phyloP scores from a whole-genome alignment of 2,113 vertebrate genomes.

The Anguilla japonica region DNA sequence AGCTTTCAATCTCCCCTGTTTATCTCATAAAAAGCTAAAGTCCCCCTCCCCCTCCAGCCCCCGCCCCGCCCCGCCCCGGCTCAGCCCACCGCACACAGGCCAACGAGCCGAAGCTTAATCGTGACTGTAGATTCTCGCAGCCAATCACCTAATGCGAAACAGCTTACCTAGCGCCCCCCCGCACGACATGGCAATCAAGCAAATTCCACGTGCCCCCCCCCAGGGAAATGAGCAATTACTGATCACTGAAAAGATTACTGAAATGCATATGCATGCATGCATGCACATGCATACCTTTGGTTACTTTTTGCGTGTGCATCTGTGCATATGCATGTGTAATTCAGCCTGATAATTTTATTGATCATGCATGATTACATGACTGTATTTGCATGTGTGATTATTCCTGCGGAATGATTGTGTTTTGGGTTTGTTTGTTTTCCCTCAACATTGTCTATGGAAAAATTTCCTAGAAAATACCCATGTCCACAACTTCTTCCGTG shows the following conservation, averaged over 20 bases:
- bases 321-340: not conserved
- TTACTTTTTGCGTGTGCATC: not conserved
- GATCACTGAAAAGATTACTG: not conserved
- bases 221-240: not conserved
- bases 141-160: constrained; percentile 33
- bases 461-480: not conserved
- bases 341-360: not conserved
- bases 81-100: not conserved
- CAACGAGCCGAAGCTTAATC: constrained; percentile 39
- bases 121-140: constrained; percentile 48
- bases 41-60: not conserved
- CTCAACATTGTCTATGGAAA: not conserved
- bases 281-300: not conserved
- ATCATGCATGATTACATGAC: not conserved
- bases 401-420: not conserved
- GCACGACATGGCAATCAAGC: not conserved
- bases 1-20: constrained; percentile 43
- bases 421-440: not conserved
- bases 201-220: not conserved
- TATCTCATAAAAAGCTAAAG: constrained; percentile 43
- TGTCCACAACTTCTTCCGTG: not conserved
- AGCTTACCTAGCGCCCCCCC: constrained; percentile 33
- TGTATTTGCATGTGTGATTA: not conserved
- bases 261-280: not conserved
- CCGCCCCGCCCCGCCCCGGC: not conserved